A percentile compares a stretch with the other conserved stretches of the same genome.
These are phyloP conservation scores for Acanthosoma haemorrhoidale DNA, from an alignment of 2,888 invertebrate genomes.

Conservation along the genomic window DNA sequence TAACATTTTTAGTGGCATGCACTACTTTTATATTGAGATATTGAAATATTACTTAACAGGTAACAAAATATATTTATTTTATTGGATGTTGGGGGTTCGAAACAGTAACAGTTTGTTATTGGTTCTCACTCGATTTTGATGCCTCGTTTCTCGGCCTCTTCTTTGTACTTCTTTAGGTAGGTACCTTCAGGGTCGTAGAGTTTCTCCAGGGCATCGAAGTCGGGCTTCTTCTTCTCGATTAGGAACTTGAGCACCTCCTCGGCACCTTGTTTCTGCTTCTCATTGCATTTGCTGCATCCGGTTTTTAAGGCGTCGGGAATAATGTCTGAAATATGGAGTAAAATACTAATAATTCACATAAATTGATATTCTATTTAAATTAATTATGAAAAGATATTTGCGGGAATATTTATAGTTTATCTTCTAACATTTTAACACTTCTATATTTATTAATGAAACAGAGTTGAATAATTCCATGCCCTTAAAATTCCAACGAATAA, in stretches of 20 bases:
- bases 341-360: no score
- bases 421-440: no score
- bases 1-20: no score
- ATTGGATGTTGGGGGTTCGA: background rate
- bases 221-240: constrained; percentile 56
- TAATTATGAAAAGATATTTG: no score
- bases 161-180: background rate
- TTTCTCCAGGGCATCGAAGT: background rate
- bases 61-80: no score
- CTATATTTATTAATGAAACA: no score
- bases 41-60: no score
- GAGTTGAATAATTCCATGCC: no score
- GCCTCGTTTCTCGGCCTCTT: background rate
- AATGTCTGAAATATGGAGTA: constrained; percentile 49
- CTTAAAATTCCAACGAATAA: no score
- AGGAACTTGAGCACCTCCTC: constrained; percentile 61
- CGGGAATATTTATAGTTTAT: no score
- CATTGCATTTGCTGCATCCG: constrained; percentile 63
- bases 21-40: no score
- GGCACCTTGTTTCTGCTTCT: constrained; percentile 58
- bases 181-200: background rate
- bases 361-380: no score
- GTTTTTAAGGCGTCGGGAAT: constrained; percentile 66
- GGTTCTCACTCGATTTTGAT: background rate
- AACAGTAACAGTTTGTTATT: background rate